Base-by-base conservation (phyloP, 2,797 vertebrate species). In the Phaenicophaeus curvirostris region DNA sequence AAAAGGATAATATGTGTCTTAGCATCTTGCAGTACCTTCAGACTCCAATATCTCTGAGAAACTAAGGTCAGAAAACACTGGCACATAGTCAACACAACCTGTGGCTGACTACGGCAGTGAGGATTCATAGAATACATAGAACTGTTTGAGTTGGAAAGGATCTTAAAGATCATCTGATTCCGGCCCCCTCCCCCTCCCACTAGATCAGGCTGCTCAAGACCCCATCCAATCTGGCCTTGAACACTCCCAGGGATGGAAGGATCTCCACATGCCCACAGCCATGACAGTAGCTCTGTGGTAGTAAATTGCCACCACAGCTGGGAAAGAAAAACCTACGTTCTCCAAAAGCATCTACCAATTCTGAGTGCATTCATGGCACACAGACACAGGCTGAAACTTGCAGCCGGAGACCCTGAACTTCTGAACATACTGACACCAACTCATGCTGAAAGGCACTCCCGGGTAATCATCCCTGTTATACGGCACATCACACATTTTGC, bases 321-420 rank as follows among this genome's bases (percentile, higher is more conserved):
- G 66, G 67, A 73, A 80, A 74, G 30, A 72, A 66, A 73, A 39
- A 27, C 18, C 53, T 58, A 12, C 1, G 0, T 66, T 63, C 73
- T 57, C 66, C 74, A 86, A 88, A 94, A 91, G 37, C 41, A 68
- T 72, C 58, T 62, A 90, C 15, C 35, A 63, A 14, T 79, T 74
- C 53, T 3, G 2, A 73, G 37, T 0, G 0, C 16, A 3, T 41
- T 35, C 11, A 6, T 48, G 16, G 33, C 6, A 48, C 18, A 5
- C 28, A 6, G 25, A 62, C 18, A 33, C 50, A 6, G 30, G 35
- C 35, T 58, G 84, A 89, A 75, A 78, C n/a, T 15, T 31, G 61
- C 37, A 65, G 68, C 54, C 35, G 62, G 58, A 94, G 76, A 83
- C 35, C 13, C 23, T 0, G 0, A 51, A 33, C 33, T 68, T 68